A percentile compares a stretch with the other conserved stretches of the same genome.
Evolutionary conservation across 1,140 invertebrate genomes (phyloP).

Genomic region (Aphidius ervi): DNA sequence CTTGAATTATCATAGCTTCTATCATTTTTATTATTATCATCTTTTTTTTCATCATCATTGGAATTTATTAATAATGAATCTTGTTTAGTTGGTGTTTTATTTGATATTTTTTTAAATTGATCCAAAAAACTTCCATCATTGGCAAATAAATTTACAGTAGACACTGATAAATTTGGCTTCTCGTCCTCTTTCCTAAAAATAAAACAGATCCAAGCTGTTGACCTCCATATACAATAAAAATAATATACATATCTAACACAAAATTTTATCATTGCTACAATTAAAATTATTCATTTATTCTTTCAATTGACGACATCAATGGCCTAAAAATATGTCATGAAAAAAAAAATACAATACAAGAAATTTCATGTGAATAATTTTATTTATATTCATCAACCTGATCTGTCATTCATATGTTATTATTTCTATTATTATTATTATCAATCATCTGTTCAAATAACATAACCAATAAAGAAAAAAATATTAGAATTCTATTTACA

Average conservation of each 20-base stretch:
- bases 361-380: no score
- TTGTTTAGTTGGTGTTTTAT: slow-evolving; percentile 36
- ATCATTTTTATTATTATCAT: slow-evolving; percentile 31
- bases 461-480: neutral
- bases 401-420: no score
- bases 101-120: slow-evolving; percentile 69
- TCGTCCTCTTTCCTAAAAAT: slow-evolving; percentile 48
- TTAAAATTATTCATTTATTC: no score
- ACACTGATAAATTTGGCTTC: slow-evolving; percentile 28
- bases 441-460: no score
- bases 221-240: slow-evolving; percentile 22
- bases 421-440: no score
- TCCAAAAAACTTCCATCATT: slow-evolving; percentile 80
- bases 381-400: no score
- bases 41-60: slow-evolving; percentile 29
- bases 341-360: no score
- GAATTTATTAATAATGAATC: slow-evolving; percentile 23
- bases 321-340: no score
- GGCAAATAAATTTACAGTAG: slow-evolving; percentile 63
- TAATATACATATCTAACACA: neutral
- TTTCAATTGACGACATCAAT: no score
- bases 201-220: slow-evolving; percentile 28
- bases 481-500: neutral
- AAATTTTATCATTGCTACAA: neutral
- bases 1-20: slow-evolving; percentile 34